Percentiles rank a stretch among this genome's conserved stretches.
phyloP scores from a whole-genome alignment of 2,113 vertebrate species.

The Siniperca chuatsi region DNA sequence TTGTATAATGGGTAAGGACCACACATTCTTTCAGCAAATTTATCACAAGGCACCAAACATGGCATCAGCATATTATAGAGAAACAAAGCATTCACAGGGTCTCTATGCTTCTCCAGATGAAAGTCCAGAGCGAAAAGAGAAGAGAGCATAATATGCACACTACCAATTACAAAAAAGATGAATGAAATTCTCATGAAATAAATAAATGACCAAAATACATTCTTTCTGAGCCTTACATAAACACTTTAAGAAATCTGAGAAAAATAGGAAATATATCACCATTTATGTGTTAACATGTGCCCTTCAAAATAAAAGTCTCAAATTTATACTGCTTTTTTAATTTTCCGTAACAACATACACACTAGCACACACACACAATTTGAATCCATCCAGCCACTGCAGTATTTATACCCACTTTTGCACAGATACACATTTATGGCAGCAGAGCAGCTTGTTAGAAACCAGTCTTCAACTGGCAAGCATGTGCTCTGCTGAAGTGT shows the following conservation, averaged over 20 bases:
- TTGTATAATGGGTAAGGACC: background rate
- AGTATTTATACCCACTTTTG: background rate
- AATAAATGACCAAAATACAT: no score
- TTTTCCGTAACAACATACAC: background rate
- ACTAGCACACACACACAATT: background rate
- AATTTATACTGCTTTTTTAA: background rate
- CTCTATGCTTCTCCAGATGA: background rate
- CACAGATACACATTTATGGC: background rate
- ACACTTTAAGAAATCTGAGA: background rate
- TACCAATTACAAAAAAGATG: no score
- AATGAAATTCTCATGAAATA: no score
- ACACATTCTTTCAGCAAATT: constrained; percentile 4
- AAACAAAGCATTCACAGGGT: background rate
- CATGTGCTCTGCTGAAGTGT: background rate
- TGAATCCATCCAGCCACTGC: background rate
- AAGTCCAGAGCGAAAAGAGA: no score
- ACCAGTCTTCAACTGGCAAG: background rate
- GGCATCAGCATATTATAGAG: background rate
- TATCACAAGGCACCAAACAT: background rate
- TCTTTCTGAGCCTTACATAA: no score
- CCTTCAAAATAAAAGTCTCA: background rate
- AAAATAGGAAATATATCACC: background rate
- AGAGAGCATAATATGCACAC: no score
- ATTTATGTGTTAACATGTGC: background rate
- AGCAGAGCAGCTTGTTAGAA: background rate